Conservation (phyloP, 2,888 invertebrate species). For the Terebella lapidaria region DNA sequence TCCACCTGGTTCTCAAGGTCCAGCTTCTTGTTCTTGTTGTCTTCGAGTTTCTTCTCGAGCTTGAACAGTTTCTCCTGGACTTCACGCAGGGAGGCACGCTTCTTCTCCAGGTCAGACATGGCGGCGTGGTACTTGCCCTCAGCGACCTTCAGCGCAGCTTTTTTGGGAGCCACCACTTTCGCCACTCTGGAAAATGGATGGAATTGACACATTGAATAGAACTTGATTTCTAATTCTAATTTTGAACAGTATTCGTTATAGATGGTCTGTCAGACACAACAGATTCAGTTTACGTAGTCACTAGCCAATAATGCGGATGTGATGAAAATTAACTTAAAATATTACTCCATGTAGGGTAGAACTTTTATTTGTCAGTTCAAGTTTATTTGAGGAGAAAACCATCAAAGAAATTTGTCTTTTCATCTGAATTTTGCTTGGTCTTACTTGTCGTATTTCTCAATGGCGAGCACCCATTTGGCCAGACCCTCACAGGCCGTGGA, state of each 20-base stretch:
- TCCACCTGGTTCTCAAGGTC: conserved; percentile 53
- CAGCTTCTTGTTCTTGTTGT: conserved; percentile 52
- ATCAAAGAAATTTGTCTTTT: no score
- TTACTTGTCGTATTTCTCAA: conserved; percentile 53
- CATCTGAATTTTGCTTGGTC: no score
- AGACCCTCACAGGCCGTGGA: conserved; percentile 84
- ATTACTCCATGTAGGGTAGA: no score
- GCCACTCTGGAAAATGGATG: conserved; percentile 43
- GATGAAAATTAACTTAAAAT: no score
- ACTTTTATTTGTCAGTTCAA: no score
- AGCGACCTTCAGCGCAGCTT: conserved; percentile 51
- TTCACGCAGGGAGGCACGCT: conserved; percentile 51
- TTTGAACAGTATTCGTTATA: no score
- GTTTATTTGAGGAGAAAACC: no score
- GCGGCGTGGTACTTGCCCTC: conserved; percentile 50
- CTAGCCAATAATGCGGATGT: no score
- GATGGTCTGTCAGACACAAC: no score
- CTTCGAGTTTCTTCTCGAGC: conserved; percentile 50
- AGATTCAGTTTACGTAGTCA: no score
- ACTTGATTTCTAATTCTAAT: no score
- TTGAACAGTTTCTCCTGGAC: conserved; percentile 54
- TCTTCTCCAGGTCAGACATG: conserved; percentile 51
- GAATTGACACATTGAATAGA: no score
- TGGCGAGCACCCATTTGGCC: conserved; percentile 53
- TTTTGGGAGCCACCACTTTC: conserved; percentile 56